Conservation (phyloP, 2,888 invertebrate genomes). For the Alitta virens region DNA sequence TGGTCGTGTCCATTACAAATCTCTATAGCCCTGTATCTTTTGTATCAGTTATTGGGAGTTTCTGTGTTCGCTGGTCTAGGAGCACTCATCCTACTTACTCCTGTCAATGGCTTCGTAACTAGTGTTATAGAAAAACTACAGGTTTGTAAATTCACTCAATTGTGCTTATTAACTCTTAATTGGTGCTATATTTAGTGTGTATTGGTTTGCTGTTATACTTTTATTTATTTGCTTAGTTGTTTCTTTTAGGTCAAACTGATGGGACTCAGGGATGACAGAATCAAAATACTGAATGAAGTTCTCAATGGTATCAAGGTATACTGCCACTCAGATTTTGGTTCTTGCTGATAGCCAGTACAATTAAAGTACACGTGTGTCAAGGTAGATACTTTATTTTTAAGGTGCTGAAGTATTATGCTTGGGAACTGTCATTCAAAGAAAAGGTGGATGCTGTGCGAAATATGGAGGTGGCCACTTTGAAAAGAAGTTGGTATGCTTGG, state of each 20-base stretch:
- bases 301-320: slow-evolving; percentile 51
- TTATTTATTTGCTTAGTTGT: no score
- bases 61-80: slow-evolving; percentile 84
- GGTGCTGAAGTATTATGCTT: slow-evolving; percentile 81
- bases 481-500: slow-evolving; percentile 74
- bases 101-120: slow-evolving; percentile 81
- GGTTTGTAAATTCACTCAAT: not conserved
- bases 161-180: no score
- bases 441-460: slow-evolving; percentile 82
- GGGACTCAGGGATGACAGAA: slow-evolving; percentile 39
- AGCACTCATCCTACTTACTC: slow-evolving; percentile 76
- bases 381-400: slow-evolving; percentile 23
- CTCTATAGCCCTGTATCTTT: not conserved
- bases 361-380: not conserved
- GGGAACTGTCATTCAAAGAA: slow-evolving; percentile 88
- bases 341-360: not conserved
- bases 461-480: slow-evolving; percentile 82
- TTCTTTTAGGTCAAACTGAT: slow-evolving; percentile 32
- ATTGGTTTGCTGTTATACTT: no score
- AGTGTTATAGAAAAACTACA: slow-evolving; percentile 29
- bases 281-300: slow-evolving; percentile 46
- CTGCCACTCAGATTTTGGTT: not conserved
- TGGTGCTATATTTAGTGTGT: no score
- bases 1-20: slow-evolving; percentile 36
- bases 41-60: slow-evolving; percentile 59